Base-by-base conservation (phyloP, 2,113 vertebrate genomes). In the Brachyhypopomus gauderio region DNA sequence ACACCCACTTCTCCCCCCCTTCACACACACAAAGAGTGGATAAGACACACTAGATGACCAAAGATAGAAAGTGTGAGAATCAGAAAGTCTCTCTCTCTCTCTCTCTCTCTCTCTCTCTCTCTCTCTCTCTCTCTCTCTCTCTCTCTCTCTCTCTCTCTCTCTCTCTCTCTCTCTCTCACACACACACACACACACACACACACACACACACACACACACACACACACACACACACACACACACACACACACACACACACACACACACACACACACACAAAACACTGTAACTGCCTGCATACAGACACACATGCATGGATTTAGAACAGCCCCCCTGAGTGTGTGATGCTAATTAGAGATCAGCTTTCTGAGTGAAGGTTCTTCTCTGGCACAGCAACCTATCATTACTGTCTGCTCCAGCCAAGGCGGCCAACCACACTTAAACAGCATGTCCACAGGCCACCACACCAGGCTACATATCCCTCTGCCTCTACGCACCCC, bases 291-390 rank as follows among this genome's bases (percentile, higher is more conserved):
- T 41, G 60, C 12, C 48, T 14, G 66, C 34, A 85, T 89, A 3
- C 82, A 86, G 69, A 81, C 85, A 30, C 30, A 27, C 30, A 17
- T 67, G 64, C 38, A 36, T 71, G 12, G 8, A 52, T 52, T 52
- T 52, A 52, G 45, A 52, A 52, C 45, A 52, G 45, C 12, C 45
- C 45, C 45, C 9, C 45, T 91, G 90, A 89, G 89, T 89, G 81
- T 87, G 83, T 85, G 85, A 88, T 84, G 85, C 89, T 92, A 93
- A 92, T 93, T 93, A 93, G 87, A 93, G 92, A 93, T 90, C 86
- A 89, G 91, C 81, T 85, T 69, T 62, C 80, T 87, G 81, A 75
- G 88, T 84, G 67, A 71, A 89, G 87, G 88, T 88, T 90, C 89
- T 87, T 86, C 6, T 87, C 90, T 92, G 92, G 92, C 90, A 90